phyloP scores from a whole-genome alignment of 2,113 vertebrate genomes.

The Planiliza haematocheilus region DNA sequence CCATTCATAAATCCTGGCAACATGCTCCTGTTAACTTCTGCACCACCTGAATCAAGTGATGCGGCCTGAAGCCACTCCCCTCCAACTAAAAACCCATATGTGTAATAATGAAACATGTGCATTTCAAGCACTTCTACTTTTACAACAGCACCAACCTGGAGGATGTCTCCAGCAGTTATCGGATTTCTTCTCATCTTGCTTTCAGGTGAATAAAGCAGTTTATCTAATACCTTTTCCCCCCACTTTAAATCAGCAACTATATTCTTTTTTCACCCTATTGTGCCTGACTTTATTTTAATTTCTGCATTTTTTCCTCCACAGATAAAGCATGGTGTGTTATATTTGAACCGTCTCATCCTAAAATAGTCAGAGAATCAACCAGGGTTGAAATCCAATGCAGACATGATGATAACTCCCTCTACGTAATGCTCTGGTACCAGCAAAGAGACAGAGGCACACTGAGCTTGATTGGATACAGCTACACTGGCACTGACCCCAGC shows the following conservation, averaged over 20 bases:
- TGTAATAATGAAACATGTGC: background rate
- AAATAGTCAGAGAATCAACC: slow-evolving; percentile 1
- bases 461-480: slow-evolving; percentile 55
- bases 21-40: slow-evolving; percentile 16
- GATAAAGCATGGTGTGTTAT: no score
- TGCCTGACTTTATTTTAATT: no score
- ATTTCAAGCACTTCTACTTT: no score
- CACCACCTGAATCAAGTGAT: slow-evolving; percentile 14
- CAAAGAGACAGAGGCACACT: slow-evolving; percentile 17
- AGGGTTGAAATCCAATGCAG: background rate
- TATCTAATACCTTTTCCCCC: no score
- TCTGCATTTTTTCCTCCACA: no score
- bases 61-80: background rate
- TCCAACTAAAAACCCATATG: slow-evolving; percentile 8
- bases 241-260: no score
- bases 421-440: slow-evolving; percentile 69
- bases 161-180: no score
- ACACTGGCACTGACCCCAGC: rapidly evolving
- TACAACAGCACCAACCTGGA: no score
- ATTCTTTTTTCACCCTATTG: no score
- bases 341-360: background rate
- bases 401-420: background rate
- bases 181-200: no score
- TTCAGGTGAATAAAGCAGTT: no score
- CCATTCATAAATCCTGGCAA: background rate